phyloP scores from a whole-genome alignment of 2,113 vertebrate genomes.

The Dasyprocta punctata region DNA sequence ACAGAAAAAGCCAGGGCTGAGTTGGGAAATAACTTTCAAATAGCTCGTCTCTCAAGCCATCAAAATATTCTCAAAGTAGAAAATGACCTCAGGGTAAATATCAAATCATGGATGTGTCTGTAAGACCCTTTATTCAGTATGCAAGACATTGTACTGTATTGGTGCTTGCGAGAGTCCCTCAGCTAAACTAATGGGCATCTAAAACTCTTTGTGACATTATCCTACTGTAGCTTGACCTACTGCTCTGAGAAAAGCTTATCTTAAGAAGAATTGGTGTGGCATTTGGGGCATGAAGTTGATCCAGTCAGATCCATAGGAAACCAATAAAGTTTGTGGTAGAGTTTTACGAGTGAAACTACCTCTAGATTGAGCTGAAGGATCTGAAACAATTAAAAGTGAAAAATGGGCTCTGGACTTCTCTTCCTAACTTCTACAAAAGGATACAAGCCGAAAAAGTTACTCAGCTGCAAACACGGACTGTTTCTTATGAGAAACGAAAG shows the following conservation, averaged over 20 bases:
- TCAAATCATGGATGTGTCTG: constrained; percentile 10
- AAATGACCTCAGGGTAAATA: constrained; percentile 29
- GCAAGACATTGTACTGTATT: constrained; percentile 28
- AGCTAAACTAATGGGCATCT: constrained; percentile 25
- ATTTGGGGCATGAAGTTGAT: constrained; percentile 38
- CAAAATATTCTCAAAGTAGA: constrained; percentile 53
- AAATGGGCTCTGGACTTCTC: constrained; percentile 14
- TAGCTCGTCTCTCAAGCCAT: neutral
- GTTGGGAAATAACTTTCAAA: constrained; percentile 53
- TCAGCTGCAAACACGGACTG: constrained; percentile 31
- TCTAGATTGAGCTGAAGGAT: constrained; percentile 7
- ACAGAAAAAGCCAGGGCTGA: neutral
- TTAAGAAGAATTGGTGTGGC: constrained; percentile 14
- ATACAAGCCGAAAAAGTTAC: constrained; percentile 42
- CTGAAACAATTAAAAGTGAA: constrained; percentile 54
- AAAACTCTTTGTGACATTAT: neutral
- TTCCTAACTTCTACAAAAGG: constrained; percentile 41
- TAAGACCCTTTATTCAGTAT: constrained; percentile 41
- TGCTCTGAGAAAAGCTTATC: constrained; percentile 20
- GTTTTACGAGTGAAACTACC: constrained; percentile 43
- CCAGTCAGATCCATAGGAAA: constrained; percentile 11
- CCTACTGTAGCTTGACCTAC: neutral
- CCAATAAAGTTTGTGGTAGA: neutral
- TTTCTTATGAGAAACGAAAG: constrained; percentile 48
- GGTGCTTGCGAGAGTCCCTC: constrained; percentile 35